Base-by-base conservation (phyloP, 1,140 invertebrate species). In the Zaprionus lachaisei region DNA sequence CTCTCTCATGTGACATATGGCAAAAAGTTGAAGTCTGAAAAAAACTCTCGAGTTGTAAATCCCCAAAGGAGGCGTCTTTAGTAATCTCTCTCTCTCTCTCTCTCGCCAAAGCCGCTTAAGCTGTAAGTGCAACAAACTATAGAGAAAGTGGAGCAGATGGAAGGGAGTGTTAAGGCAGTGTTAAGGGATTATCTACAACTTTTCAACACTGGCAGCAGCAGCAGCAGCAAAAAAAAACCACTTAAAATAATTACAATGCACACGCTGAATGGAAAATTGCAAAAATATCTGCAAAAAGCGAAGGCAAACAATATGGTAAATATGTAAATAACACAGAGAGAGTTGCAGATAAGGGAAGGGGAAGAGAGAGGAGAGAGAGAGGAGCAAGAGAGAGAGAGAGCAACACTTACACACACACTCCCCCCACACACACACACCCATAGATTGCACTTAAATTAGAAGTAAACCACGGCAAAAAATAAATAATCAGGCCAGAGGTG, bases 201-300 rank as follows among this genome's bases (percentile, higher is more conserved):
- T 49, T 49, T 49, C 44, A 49, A 20, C 44, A 20, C 44, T 49
- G n/a, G 47, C 47, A 20, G n/a, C 44, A 41, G 26, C 14, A 9
- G 12, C 14, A n/a, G n/a, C n/a, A n/a, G n/a, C 24, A 38, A 65
- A 67, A 57, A 72, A 77, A 87, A 83, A 87, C 81, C 84, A 87
- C 84, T 87, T 87, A 67, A 87, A 87, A 81, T 87, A 87, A 87
- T 87, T 87, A 87, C 84, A 87, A 86, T 80, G 77, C 73, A 77
- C 49, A 77, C n/a, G 14, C 14, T 26, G 24, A 57, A 15, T 57
- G 24, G 55, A n/a, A 61, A 38, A 58, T 34, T 58, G 22, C 58
- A 61, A 24, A 38, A 61, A 44, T 44, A 61, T 31, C 20, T 31
- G 28, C 34, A 44, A 62, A 22, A 64, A 54, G 54, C 20, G 62